These are phyloP conservation scores for Pristis pectinata DNA, from an alignment of 2,797 vertebrate species.

Conservation along the genomic window DNA sequence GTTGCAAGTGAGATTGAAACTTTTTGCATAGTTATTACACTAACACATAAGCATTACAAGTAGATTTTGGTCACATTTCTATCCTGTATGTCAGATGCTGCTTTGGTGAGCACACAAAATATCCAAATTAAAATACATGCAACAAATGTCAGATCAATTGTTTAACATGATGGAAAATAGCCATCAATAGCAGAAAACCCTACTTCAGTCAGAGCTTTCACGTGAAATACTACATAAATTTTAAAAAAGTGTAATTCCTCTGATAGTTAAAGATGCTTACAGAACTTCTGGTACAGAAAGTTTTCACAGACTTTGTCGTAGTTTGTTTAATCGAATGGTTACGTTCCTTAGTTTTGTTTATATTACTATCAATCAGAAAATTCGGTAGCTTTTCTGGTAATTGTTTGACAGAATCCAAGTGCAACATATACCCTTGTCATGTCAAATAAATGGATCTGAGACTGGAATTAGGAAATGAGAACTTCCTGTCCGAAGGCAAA, in stretches of 20 bases:
- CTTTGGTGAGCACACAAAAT: background rate
- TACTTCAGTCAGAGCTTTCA: background rate
- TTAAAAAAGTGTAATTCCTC: background rate
- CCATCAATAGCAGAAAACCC: background rate
- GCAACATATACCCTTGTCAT: constrained; percentile 33
- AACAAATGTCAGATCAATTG: background rate
- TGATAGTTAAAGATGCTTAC: constrained; percentile 7
- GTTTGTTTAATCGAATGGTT: background rate
- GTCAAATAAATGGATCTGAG: constrained; percentile 33
- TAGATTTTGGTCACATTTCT: background rate
- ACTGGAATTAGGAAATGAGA: constrained; percentile 36
- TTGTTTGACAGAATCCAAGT: constrained; percentile 26
- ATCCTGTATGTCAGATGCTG: background rate
- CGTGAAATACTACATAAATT: background rate
- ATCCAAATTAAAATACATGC: background rate
- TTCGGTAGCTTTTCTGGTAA: constrained; percentile 35
- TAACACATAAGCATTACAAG: background rate
- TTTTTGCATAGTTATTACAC: background rate
- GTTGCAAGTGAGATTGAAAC: background rate
- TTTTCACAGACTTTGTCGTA: background rate
- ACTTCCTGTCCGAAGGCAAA: constrained; percentile 37
- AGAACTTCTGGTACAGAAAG: background rate
- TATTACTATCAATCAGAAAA: constrained; percentile 28
- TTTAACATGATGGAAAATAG: background rate
- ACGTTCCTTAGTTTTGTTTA: background rate